Base-by-base conservation (phyloP, 2,797 vertebrate species). In the Tarsius wallacei region DNA sequence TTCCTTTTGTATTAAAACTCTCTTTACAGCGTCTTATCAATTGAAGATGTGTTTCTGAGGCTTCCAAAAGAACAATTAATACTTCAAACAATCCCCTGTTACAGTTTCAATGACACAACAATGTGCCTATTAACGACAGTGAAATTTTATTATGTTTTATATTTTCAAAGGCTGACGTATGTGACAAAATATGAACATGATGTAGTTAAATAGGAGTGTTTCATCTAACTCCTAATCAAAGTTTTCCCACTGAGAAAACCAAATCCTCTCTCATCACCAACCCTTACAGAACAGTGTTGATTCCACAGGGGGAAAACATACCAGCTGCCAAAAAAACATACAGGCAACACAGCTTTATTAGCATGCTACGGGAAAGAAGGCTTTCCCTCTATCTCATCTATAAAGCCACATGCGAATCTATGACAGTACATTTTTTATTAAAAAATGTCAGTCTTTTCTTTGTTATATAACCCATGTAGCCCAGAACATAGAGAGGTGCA, bases 41-140 rank as follows among this genome's bases (percentile, higher is more conserved):
- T n/a, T 53, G 57, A 89, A 6, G 24, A 66, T 5, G 59, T 3
- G 12, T 42, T 68, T 51, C 9, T 47, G 36, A 84, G 22, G 4
- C 84, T 90, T 90, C 42, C n/a, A 42, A 84, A 87, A 59, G 16
- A 51, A n/a, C 31, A 63, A 22, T 64, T 42, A 70, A 28, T 64
- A 90, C 42, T 73, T 57, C 47, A 84, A 66, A n/a, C 47, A 33
- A 49, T 70, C 87, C 47, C 68, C 4, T 42, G 31, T 33, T 73
- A 19, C 19, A 77, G 6, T 47, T 17, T 94, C n/a, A 57, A 70
- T 76, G 42, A 76, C n/a, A 47, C 26, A 55, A 19, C 22, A 22
- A 13, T 70, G 13, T 64, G 64, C 61, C 51, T 63, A 74, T 88
- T 64, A 64, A 59, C 33, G 95, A 42, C 10, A 73, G 51, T 89